Conservation (phyloP, 2,113 vertebrate species). For the Austrofundulus limnaeus region DNA sequence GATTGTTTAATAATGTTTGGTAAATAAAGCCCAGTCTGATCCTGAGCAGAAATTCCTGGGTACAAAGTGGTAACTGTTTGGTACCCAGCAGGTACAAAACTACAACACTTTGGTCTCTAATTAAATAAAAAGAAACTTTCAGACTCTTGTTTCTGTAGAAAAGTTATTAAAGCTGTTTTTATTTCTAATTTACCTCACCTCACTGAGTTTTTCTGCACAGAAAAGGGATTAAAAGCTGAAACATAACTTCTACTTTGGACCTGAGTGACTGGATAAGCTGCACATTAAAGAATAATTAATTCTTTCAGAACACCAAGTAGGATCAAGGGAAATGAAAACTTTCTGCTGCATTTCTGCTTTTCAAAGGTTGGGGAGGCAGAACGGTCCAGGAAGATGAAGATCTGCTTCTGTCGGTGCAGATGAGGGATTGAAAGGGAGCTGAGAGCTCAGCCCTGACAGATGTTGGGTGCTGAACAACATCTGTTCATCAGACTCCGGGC, state of each 20-base stretch:
- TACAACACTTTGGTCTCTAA: too few species aligned
- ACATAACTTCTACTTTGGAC: slow-evolving; percentile 30
- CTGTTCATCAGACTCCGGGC: slow-evolving; percentile 29
- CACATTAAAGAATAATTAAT: slow-evolving; percentile 37
- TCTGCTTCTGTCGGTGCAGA: slow-evolving; percentile 4
- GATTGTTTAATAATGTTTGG: too few species aligned
- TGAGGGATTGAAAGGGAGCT: slow-evolving; percentile 17
- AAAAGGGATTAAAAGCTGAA: slow-evolving; percentile 3
- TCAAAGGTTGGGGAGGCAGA: neutral
- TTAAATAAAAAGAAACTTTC: neutral
- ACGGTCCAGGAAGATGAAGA: neutral
- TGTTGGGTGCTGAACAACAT: slow-evolving; percentile 40
- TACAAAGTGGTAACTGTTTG: too few species aligned
- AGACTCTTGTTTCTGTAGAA: neutral
- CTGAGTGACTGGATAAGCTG: slow-evolving; percentile 19
- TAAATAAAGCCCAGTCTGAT: too few species aligned
- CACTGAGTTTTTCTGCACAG: slow-evolving; percentile 26
- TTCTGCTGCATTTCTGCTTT: slow-evolving; percentile 5
- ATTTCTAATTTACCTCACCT: slow-evolving; percentile 32
- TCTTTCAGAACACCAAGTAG: slow-evolving; percentile 27
- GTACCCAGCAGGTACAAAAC: too few species aligned
- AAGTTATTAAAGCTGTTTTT: neutral
- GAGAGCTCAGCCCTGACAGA: slow-evolving; percentile 17
- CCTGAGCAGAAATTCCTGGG: too few species aligned
- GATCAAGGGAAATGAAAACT: slow-evolving; percentile 52